Conservation (phyloP, 2,888 invertebrate genomes). For the Deroplatys truncata region DNA sequence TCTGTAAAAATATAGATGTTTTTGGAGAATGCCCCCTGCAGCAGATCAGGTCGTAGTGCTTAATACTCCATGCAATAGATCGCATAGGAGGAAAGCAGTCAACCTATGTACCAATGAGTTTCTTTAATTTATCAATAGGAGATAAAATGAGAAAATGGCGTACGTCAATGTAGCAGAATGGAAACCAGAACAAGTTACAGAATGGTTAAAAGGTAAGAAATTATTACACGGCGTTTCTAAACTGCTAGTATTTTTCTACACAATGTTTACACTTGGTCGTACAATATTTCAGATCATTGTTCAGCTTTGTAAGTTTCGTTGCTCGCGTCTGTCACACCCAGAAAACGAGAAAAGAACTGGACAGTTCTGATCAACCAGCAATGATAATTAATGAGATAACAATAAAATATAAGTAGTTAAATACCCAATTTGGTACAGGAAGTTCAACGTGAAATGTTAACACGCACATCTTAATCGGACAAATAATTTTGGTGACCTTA, state of each 20-base stretch:
- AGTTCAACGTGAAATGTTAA: too few species aligned
- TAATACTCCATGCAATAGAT: too few species aligned
- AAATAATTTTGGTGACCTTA: too few species aligned
- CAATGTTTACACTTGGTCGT: slow-evolving; percentile 29
- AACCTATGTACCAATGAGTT: not conserved
- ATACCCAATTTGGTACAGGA: too few species aligned
- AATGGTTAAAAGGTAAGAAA: slow-evolving; percentile 78
- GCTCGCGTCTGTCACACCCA: not conserved
- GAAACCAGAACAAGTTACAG: slow-evolving; percentile 85
- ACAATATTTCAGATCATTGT: not conserved
- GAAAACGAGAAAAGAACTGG: not conserved
- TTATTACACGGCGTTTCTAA: not conserved
- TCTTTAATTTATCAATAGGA: not conserved
- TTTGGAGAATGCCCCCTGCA: too few species aligned
- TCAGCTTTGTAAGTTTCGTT: not conserved
- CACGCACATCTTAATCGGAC: too few species aligned
- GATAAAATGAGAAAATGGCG: slow-evolving; percentile 53
- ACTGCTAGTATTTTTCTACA: not conserved
- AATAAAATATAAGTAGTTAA: too few species aligned
- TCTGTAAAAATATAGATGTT: too few species aligned
- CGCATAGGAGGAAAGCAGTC: not conserved
- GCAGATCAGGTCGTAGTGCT: too few species aligned
- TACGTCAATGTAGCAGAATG: slow-evolving; percentile 84
- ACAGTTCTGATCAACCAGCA: too few species aligned
- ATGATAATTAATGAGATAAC: too few species aligned